A percentile compares a stretch with the other conserved stretches of the same genome.
Conservation (phyloP, 2,797 vertebrate species). For the Leptoclinus maculatus region DNA sequence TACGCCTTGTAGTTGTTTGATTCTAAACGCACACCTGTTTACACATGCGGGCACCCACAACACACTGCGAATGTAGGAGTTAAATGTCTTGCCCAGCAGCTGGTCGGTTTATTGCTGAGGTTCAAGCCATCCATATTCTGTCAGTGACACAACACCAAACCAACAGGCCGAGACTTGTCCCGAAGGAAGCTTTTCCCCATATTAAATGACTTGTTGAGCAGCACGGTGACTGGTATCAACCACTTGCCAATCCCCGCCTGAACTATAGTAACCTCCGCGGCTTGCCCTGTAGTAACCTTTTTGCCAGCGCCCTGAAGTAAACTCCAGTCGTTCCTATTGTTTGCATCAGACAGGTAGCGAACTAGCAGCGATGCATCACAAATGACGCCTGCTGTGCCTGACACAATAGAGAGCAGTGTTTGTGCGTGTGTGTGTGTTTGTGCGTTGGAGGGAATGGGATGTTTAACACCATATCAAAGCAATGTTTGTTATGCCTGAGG, state of each 20-base stretch:
- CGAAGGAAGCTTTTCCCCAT: background rate
- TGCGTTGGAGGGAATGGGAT: conserved; percentile 71
- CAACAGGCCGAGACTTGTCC: background rate
- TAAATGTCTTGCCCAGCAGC: background rate
- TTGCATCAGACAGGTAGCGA: conserved; percentile 81
- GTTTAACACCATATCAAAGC: conserved; percentile 84
- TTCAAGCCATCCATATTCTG: background rate
- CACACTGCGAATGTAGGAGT: background rate
- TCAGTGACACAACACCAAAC: background rate
- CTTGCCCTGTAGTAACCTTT: conserved; percentile 77
- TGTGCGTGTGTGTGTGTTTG: conserved; percentile 55
- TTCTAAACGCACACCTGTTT: conserved; percentile 6
- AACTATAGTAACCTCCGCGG: conserved; percentile 70
- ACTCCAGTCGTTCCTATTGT: conserved; percentile 73
- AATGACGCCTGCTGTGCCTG: conserved; percentile 79
- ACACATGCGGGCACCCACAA: background rate
- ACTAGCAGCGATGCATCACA: conserved; percentile 73
- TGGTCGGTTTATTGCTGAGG: background rate
- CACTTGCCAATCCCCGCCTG: conserved; percentile 18
- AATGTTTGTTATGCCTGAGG: conserved; percentile 79
- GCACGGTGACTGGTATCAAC: conserved; percentile 24
- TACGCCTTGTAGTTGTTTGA: background rate
- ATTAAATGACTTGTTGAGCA: conserved; percentile 5
- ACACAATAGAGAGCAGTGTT: conserved; percentile 77
- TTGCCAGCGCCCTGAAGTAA: conserved; percentile 54